These are phyloP conservation scores for Cecropterus lyciades DNA, from an alignment of 1,140 invertebrate species.

Conservation along the genomic window DNA sequence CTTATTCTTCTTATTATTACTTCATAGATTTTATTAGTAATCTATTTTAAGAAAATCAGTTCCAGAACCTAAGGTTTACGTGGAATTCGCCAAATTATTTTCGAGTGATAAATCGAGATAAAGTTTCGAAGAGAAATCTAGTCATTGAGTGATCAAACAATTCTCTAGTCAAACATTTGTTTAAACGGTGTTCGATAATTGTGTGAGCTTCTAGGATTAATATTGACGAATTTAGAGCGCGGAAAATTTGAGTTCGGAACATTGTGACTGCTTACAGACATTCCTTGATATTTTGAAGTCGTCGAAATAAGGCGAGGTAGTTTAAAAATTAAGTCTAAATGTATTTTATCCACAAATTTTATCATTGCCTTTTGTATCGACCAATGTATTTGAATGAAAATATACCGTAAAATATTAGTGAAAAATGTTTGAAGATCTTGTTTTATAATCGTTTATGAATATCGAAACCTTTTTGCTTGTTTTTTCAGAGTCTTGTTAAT, in stretches of 20 bases:
- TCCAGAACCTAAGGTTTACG: conserved; percentile 33
- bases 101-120: conserved; percentile 36
- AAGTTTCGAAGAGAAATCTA: conserved; percentile 42
- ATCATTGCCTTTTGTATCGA: conserved; percentile 26
- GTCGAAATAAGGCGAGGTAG: conserved; percentile 1
- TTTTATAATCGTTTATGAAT: conserved; percentile 19
- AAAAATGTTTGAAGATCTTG: conserved; percentile 5
- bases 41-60: conserved; percentile 41
- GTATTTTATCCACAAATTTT: conserved; percentile 8
- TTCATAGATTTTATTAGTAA: not conserved
- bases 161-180: conserved; percentile 61
- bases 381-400: conserved; percentile 19
- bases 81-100: conserved; percentile 31
- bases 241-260: conserved; percentile 40
- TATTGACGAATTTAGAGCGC: conserved; percentile 64
- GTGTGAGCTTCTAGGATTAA: conserved; percentile 77
- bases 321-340: conserved; percentile 8
- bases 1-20: not conserved
- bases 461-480: not conserved
- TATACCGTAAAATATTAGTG: not conserved
- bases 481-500: conserved; percentile 17
- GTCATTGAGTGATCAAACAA: conserved; percentile 44
- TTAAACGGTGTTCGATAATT: conserved; percentile 61
- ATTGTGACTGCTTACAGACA: conserved; percentile 38
- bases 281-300: conserved; percentile 28